Evolutionary conservation across 2,113 vertebrate genomes (phyloP).

Genomic region (Orcinus orca): DNA sequence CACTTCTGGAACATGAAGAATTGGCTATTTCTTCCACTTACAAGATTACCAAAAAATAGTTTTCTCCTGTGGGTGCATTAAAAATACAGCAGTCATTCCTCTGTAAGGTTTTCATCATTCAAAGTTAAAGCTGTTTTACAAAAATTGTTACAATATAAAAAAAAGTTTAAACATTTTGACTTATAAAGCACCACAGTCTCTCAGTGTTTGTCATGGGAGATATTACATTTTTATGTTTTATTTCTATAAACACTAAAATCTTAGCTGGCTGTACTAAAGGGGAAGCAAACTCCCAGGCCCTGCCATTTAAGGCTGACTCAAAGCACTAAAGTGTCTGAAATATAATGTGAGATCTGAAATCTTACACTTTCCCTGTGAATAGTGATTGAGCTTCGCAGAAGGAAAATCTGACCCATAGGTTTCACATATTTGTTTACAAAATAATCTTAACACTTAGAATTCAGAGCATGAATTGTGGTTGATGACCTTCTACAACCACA

Average conservation of each 20-base stretch:
- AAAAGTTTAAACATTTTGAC: slow-evolving; percentile 59
- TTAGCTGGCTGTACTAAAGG: slow-evolving; percentile 46
- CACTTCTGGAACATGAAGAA: slow-evolving; percentile 43
- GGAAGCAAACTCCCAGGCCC: background rate
- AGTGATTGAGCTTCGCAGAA: slow-evolving; percentile 26
- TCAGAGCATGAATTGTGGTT: background rate
- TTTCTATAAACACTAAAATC: slow-evolving; percentile 56
- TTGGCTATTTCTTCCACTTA: slow-evolving; percentile 9
- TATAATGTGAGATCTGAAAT: slow-evolving; percentile 12
- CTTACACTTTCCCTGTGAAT: slow-evolving; percentile 33
- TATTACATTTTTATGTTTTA: slow-evolving; percentile 65
- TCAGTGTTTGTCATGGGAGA: slow-evolving; percentile 22
- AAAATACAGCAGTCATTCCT: slow-evolving; percentile 49
- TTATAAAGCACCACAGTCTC: background rate
- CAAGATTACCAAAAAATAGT: slow-evolving; percentile 40
- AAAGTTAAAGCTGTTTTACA: slow-evolving; percentile 65
- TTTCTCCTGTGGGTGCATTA: slow-evolving; percentile 59
- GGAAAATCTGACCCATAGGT: slow-evolving; percentile 50
- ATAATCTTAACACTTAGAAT: slow-evolving; percentile 30
- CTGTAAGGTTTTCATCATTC: slow-evolving; percentile 58
- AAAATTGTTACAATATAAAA: slow-evolving; percentile 51
- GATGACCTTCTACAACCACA: slow-evolving; percentile 32
- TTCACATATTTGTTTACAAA: slow-evolving; percentile 44
- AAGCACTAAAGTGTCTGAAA: slow-evolving; percentile 44
- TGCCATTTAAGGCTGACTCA: slow-evolving; percentile 46